phyloP scores from a whole-genome alignment of 64 coral and sea anemone species.

The Dendrophyllia cribrosa region DNA sequence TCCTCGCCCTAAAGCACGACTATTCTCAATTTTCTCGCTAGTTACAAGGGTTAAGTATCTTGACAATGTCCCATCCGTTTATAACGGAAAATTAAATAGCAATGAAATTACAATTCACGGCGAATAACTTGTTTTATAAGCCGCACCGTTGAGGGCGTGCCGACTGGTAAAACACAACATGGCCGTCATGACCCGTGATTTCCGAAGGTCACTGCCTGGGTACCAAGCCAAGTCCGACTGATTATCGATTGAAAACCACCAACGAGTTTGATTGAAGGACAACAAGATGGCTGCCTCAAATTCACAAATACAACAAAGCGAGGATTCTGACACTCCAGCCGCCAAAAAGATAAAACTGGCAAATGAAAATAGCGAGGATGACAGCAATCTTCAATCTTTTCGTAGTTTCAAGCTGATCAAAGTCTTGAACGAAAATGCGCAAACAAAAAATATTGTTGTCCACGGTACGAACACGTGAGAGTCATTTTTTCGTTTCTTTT shows the following conservation, averaged over 20 bases:
- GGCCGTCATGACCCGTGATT: conserved; percentile 8
- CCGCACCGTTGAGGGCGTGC: conserved; percentile 42
- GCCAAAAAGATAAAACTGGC: conserved; percentile 54
- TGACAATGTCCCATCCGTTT: conserved; percentile 26
- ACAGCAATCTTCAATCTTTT: conserved; percentile 46
- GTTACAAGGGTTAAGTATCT: neutral
- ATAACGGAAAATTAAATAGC: neutral
- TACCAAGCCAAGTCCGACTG: neutral
- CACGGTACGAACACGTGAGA: conserved; percentile 67
- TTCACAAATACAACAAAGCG: neutral
- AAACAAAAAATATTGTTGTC: conserved; percentile 66
- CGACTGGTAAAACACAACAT: conserved; percentile 38
- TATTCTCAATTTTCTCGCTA: neutral
- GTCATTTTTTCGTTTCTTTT: neutral
- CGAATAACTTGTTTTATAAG: conserved; percentile 13
- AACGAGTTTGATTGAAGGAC: neutral
- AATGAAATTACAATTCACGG: conserved; percentile 13
- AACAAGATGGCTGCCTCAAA: conserved; percentile 12
- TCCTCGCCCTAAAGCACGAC: conserved; percentile 22
- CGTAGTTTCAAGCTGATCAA: conserved; percentile 71
- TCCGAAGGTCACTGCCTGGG: conserved; percentile 10
- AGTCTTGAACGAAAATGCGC: conserved; percentile 78
- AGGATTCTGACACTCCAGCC: conserved; percentile 18
- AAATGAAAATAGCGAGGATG: neutral
- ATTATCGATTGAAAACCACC: conserved; percentile 12